Evolutionary conservation across 1,140 invertebrate species (phyloP).

Genomic region (Drosophila elegans): DNA sequence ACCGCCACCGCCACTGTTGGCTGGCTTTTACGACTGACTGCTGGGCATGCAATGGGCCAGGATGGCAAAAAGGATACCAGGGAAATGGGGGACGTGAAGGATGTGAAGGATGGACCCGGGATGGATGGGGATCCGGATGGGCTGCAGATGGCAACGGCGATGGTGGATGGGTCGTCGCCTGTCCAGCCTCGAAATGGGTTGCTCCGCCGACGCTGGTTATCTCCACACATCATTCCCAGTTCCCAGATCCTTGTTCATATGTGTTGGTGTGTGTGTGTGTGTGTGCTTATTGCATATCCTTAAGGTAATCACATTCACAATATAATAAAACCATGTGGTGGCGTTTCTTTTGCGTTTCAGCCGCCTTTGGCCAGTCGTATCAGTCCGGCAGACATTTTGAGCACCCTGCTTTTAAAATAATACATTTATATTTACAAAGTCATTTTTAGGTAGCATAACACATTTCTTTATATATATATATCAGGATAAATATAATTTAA

Average conservation of each 20-base stretch:
- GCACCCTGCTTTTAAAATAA: background rate
- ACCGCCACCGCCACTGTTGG: background rate
- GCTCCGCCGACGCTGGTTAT: conserved; percentile 38
- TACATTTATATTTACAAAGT: background rate
- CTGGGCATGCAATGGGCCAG: conserved; percentile 39
- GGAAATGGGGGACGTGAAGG: background rate
- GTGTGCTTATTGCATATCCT: conserved; percentile 82
- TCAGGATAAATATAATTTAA: too few relatives aligned
- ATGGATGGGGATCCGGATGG: conserved; percentile 3
- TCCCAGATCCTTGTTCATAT: conserved; percentile 11
- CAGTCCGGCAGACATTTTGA: background rate
- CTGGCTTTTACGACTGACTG: conserved; percentile 40
- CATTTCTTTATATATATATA: too few relatives aligned
- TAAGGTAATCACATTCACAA: conserved; percentile 84
- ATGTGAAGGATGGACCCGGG: conserved; percentile 1
- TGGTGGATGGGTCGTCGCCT: conserved; percentile 47
- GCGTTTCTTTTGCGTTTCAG: conserved; percentile 69
- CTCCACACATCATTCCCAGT: conserved; percentile 48
- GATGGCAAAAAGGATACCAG: background rate
- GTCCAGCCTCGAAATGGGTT: conserved; percentile 57
- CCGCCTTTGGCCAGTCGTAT: conserved; percentile 53
- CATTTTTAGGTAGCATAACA: too few relatives aligned
- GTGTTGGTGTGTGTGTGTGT: conserved; percentile 31
- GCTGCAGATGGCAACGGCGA: conserved; percentile 18
- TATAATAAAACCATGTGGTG: conserved; percentile 83